phyloP scores from a whole-genome alignment of 2,113 vertebrate species.

The Burhinus oedicnemus region DNA sequence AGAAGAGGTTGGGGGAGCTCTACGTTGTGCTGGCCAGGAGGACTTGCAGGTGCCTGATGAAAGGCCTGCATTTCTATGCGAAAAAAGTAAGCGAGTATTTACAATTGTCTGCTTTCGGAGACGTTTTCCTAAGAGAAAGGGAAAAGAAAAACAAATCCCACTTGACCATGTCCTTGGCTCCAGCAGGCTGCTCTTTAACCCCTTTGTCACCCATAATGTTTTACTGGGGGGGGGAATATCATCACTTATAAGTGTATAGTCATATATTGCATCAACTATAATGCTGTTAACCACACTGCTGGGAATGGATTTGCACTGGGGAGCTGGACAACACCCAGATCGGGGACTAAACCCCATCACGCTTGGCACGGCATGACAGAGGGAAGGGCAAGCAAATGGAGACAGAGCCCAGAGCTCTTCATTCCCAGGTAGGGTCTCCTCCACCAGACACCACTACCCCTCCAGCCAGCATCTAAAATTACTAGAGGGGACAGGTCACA shows the following conservation, averaged over 20 bases:
- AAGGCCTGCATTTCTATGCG: background rate
- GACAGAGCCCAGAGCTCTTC: background rate
- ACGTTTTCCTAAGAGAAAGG: background rate
- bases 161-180: background rate
- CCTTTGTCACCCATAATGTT: background rate
- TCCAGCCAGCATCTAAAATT: accelerated
- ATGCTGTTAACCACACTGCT: background rate
- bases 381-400: background rate
- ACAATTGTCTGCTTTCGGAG: background rate
- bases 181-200: background rate
- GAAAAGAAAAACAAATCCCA: background rate
- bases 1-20: background rate
- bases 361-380: accelerated
- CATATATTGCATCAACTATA: accelerated
- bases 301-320: background rate
- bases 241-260: accelerated
- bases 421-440: background rate
- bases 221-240: background rate
- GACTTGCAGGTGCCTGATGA: background rate
- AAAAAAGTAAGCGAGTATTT: background rate
- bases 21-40: accelerated
- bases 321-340: background rate
- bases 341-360: background rate
- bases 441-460: background rate
- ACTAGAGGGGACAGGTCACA: too few relatives aligned